These are phyloP conservation scores for Leptatherina wallacei DNA, from an alignment of 2,797 vertebrate genomes.

Conservation along the genomic window DNA sequence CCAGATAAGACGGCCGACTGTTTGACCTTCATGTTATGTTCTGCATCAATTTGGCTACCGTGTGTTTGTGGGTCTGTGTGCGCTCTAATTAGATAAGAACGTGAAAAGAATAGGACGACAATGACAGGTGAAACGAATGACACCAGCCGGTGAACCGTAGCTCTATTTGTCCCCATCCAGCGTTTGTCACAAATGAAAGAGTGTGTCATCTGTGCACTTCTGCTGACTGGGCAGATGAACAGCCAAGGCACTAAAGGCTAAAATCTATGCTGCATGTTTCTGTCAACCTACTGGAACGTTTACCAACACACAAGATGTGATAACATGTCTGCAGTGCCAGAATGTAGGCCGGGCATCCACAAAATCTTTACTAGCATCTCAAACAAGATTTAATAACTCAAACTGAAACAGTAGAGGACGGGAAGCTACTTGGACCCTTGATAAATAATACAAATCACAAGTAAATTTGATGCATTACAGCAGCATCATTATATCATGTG, in stretches of 20 bases:
- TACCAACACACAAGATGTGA: constrained; percentile 39
- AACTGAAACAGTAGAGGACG: constrained; percentile 33
- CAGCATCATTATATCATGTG: constrained; percentile 41
- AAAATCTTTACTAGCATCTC: constrained; percentile 30
- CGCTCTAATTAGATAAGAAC: constrained; percentile 67
- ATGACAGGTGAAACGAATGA: constrained; percentile 70
- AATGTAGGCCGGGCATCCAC: constrained; percentile 19
- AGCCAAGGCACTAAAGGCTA: constrained; percentile 45
- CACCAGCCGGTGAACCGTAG: constrained; percentile 48
- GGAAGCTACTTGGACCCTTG: constrained; percentile 50
- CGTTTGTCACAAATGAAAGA: constrained; percentile 65
- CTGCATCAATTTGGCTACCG: constrained; percentile 55
- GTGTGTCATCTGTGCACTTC: constrained; percentile 58
- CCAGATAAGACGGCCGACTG: constrained; percentile 63
- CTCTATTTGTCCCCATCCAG: constrained; percentile 63
- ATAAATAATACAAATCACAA: constrained; percentile 64
- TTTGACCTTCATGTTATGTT: constrained; percentile 76
- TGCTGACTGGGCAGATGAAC: constrained; percentile 69
- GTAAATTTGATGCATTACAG: constrained; percentile 55
- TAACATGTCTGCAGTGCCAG: constrained; percentile 27
- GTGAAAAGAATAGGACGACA: constrained; percentile 61
- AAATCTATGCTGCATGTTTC: constrained; percentile 49
- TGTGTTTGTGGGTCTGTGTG: constrained; percentile 39
- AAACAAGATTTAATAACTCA: constrained; percentile 42
- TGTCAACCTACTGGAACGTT: constrained; percentile 45